phyloP scores from a whole-genome alignment of 2,797 vertebrate species.

The Stomatorhinus walkeri region DNA sequence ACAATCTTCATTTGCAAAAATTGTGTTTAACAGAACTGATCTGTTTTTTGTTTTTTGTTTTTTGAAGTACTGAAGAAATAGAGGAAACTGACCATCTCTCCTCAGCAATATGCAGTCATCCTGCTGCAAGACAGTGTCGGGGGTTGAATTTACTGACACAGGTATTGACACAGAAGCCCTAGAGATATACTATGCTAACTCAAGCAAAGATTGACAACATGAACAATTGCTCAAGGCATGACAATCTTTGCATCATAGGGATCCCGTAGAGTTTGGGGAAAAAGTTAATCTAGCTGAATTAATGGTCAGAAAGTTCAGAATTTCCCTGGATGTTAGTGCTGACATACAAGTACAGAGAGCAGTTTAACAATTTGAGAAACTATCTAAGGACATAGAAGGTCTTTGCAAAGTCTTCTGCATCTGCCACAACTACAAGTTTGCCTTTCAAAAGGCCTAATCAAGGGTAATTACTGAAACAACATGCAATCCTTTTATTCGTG shows the following conservation, averaged over 20 bases:
- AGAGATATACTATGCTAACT: constrained; percentile 3
- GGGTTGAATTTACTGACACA: constrained; percentile 1
- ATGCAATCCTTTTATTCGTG: background rate
- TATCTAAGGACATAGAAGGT: background rate
- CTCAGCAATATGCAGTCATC: background rate
- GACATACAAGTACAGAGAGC: background rate
- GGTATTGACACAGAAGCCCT: constrained; percentile 5
- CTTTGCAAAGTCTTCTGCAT: background rate
- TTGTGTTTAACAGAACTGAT: background rate
- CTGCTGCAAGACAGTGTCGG: background rate
- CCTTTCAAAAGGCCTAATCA: background rate
- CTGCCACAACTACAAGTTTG: background rate
- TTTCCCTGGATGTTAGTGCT: background rate
- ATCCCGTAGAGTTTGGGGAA: background rate
- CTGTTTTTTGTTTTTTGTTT: background rate
- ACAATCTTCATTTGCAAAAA: background rate
- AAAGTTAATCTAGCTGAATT: constrained; percentile 1
- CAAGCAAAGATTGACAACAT: constrained; percentile 10
- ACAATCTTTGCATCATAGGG: constrained; percentile 9
- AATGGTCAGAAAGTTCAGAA: constrained; percentile 7
- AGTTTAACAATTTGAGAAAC: background rate
- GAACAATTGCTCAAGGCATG: constrained; percentile 3
- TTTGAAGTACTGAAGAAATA: background rate
- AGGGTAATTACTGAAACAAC: background rate
- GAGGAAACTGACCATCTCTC: background rate